Evolutionary conservation across 2,888 invertebrate genomes (phyloP).

Genomic region (Bombylius discolor): DNA sequence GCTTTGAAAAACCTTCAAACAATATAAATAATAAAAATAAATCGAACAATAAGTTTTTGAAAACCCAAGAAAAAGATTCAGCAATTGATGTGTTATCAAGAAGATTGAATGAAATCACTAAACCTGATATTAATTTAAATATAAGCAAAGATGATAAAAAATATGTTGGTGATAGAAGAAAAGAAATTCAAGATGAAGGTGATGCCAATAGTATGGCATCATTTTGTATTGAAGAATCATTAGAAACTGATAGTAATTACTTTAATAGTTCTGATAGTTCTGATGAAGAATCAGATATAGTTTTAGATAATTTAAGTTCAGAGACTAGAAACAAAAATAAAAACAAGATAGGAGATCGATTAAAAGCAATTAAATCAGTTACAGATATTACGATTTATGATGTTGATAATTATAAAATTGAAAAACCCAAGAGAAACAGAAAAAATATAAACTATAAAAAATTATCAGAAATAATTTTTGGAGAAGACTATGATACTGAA

Average conservation of each 20-base stretch:
- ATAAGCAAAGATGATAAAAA: constrained; percentile 23
- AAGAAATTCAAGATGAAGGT: constrained; percentile 18
- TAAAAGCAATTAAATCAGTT: constrained; percentile 42
- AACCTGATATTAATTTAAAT: constrained; percentile 22
- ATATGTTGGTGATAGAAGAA: constrained; percentile 23
- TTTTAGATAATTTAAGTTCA: background rate
- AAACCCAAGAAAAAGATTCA: constrained; percentile 1
- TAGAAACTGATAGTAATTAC: background rate
- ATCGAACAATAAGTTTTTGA: too few relatives aligned
- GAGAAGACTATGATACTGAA: constrained; percentile 22
- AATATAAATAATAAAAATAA: too few relatives aligned
- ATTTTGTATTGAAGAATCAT: constrained; percentile 7
- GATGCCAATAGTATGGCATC: constrained; percentile 20
- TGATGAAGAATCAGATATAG: constrained; percentile 9
- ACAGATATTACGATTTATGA: constrained; percentile 40
- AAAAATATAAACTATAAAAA: background rate
- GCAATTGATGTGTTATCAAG: constrained; percentile 27
- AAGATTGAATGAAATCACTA: constrained; percentile 25
- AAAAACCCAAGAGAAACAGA: constrained; percentile 8
- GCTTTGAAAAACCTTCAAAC: too few relatives aligned
- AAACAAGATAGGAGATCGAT: constrained; percentile 6
- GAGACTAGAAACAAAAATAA: background rate
- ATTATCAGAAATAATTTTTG: constrained; percentile 12
- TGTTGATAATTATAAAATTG: constrained; percentile 15
- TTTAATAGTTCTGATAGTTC: background rate